A percentile compares a stretch with the other conserved stretches of the same genome.
phyloP scores from a whole-genome alignment of 2,797 vertebrate species.

The Coilia nasus region DNA sequence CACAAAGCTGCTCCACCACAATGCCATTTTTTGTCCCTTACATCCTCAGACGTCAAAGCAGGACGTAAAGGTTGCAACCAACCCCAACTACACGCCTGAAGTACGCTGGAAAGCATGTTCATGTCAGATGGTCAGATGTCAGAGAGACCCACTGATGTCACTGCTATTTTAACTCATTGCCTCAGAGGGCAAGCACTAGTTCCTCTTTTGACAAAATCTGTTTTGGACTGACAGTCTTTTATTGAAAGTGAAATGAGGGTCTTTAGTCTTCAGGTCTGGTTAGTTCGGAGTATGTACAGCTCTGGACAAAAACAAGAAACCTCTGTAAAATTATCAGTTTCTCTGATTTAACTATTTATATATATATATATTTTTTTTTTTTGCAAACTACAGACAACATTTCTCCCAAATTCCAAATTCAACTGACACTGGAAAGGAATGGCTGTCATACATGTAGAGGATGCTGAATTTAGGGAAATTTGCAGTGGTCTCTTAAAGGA shows the following conservation, averaged over 20 bases:
- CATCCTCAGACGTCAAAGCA: neutral
- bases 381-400: too few species aligned
- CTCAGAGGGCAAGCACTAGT: neutral
- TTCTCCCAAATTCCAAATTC: too few species aligned
- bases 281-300: too few species aligned
- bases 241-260: neutral
- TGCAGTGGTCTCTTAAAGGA: too few species aligned
- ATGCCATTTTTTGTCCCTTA: neutral
- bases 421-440: too few species aligned
- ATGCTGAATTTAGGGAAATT: too few species aligned
- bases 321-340: too few species aligned
- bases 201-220: neutral
- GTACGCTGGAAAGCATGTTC: neutral
- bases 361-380: too few species aligned
- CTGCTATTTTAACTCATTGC: neutral
- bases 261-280: too few species aligned
- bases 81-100: neutral
- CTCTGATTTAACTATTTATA: too few species aligned
- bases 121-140: neutral
- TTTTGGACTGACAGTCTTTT: neutral
- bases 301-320: too few species aligned
- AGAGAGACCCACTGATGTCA: neutral
- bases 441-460: too few species aligned
- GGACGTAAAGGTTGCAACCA: neutral
- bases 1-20: neutral